Percentiles rank a stretch among this genome's conserved stretches.
Evolutionary conservation across 2,888 invertebrate genomes (phyloP).

Genomic region (Ectemnius cavifrons): DNA sequence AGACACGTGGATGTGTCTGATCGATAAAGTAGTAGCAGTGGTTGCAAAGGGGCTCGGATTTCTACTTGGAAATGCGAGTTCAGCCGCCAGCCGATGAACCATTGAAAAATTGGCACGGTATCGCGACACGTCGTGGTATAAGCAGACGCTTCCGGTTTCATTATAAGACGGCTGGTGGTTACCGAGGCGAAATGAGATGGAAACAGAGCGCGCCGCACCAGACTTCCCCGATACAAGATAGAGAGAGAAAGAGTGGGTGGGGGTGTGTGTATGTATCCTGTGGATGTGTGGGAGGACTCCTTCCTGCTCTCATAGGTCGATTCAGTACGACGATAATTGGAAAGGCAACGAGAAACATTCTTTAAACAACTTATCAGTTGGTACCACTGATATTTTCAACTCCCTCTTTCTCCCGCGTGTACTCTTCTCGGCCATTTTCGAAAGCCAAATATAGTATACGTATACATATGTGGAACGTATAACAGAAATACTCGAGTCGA

Average conservation of each 20-base stretch:
- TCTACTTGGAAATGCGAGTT: background rate
- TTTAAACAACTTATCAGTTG: slow-evolving; percentile 18
- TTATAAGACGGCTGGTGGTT: slow-evolving; percentile 46
- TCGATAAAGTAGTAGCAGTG: too few species aligned
- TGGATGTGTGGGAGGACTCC: slow-evolving; percentile 4
- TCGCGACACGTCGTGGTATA: slow-evolving; percentile 21
- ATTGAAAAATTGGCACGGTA: slow-evolving; percentile 31
- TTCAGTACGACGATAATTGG: slow-evolving; percentile 45
- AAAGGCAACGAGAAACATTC: slow-evolving; percentile 40
- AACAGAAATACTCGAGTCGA: slow-evolving; percentile 26
- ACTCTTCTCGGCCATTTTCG: too few species aligned
- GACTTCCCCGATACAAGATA: background rate
- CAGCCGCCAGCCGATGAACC: slow-evolving; percentile 5
- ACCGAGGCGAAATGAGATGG: slow-evolving; percentile 60
- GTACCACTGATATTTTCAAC: slow-evolving; percentile 9
- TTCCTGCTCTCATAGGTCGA: slow-evolving; percentile 51
- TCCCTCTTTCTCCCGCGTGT: slow-evolving; percentile 19
- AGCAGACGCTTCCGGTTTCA: slow-evolving; percentile 51
- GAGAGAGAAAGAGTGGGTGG: too few species aligned
- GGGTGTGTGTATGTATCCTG: background rate
- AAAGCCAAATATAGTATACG: too few species aligned
- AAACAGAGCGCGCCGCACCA: slow-evolving; percentile 44
- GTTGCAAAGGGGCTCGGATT: too few species aligned
- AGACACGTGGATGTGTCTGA: background rate
- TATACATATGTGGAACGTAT: background rate